Evolutionary conservation across 2,113 vertebrate genomes (phyloP).

Genomic region (Burhinus oedicnemus): DNA sequence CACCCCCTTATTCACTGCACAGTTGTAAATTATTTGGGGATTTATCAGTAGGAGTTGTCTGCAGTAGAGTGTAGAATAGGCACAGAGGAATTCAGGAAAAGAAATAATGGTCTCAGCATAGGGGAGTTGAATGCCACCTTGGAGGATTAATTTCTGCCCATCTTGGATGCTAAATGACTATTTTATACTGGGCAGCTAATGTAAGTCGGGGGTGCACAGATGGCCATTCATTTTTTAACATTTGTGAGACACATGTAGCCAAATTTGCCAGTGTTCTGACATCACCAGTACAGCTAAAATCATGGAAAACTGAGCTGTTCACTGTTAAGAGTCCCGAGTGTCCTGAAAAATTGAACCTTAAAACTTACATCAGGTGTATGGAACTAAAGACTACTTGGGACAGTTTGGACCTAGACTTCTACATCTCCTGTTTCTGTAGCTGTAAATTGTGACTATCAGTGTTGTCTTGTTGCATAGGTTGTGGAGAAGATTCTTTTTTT

Average conservation of each 20-base stretch:
- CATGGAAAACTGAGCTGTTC: neutral
- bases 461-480: neutral
- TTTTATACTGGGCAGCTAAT: neutral
- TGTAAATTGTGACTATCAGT: neutral
- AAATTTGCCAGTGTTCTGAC: neutral
- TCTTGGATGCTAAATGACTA: neutral
- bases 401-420: neutral
- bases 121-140: neutral
- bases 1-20: neutral
- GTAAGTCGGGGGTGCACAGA: neutral
- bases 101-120: neutral
- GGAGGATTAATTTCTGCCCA: neutral
- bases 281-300: neutral
- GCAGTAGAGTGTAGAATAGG: neutral
- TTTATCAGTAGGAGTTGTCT: neutral
- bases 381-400: neutral
- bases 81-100: neutral
- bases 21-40: neutral
- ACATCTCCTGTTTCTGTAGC: neutral
- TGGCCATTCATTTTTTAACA: neutral
- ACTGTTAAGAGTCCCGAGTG: neutral
- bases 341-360: neutral
- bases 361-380: neutral
- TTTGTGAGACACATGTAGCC: neutral
- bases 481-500: neutral